These are phyloP conservation scores for Sinelater perroti DNA, from an alignment of 2,888 invertebrate genomes.

Conservation along the genomic window DNA sequence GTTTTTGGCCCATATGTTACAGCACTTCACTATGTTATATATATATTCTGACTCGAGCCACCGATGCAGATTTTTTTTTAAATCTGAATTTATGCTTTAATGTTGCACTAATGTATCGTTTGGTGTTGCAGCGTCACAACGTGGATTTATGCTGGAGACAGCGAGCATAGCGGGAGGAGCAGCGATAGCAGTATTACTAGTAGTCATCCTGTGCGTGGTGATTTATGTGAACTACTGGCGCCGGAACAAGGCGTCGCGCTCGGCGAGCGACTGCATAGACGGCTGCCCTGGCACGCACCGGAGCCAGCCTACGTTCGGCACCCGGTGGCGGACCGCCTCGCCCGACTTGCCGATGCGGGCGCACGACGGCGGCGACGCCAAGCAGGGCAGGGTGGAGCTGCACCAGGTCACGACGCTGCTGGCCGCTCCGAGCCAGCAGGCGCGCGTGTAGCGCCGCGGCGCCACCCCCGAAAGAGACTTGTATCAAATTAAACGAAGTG, in stretches of 20 bases:
- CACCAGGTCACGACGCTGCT: constrained; percentile 54
- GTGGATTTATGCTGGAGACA: constrained; percentile 85
- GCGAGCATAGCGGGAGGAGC: constrained; percentile 89
- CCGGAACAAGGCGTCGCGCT: constrained; percentile 59
- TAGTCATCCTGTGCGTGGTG: constrained; percentile 73
- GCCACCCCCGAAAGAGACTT: constrained; percentile 23
- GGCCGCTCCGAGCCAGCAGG: constrained; percentile 32
- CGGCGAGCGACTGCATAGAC: constrained; percentile 56
- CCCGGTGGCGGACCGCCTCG: constrained; percentile 53
- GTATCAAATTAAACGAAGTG: constrained; percentile 49
- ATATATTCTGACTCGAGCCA: too few relatives aligned
- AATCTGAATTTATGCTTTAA: too few relatives aligned
- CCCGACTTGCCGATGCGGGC: constrained; percentile 43
- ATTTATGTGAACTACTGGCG: constrained; percentile 73
- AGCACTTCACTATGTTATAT: too few relatives aligned
- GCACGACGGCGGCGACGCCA: constrained; percentile 44
- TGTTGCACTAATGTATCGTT: too few relatives aligned
- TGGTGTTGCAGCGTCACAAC: constrained; percentile 74
- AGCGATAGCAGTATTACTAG: constrained; percentile 75
- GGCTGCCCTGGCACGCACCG: constrained; percentile 42
- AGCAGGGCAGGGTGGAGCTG: constrained; percentile 48
- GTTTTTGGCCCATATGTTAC: too few relatives aligned
- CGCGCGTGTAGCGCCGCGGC: constrained; percentile 42
- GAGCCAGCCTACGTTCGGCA: constrained; percentile 55
- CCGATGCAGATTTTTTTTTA: too few relatives aligned